Evolutionary conservation across 2,888 invertebrate genomes (phyloP), one percentile per base, ranked within the genome.

Genomic region (Actias luna): DNA sequence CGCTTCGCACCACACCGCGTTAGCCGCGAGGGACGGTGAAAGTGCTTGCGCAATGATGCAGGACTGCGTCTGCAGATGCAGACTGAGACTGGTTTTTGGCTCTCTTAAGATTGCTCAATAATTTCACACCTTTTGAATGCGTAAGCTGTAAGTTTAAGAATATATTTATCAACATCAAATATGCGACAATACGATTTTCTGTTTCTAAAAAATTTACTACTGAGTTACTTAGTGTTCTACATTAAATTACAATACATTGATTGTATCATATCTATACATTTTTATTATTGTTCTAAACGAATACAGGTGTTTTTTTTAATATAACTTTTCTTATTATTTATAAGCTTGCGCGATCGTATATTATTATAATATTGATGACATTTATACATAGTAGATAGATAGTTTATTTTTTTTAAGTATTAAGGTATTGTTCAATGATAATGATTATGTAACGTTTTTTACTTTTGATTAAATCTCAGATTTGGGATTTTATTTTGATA

Each of bases 41-140:
- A 92, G 92, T 89, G 75, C 77, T 91, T 91, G 82, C 86, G 85
- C 84, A 91, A 92, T 83, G 76, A 77, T 86, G 88, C 86, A 83
- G 80, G 77, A 71, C 67, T 62, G 69, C 68, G 72, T 65, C 70
- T 77, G 78, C 80, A 82, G 78, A 80, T 82, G 82, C 76, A 75
- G 72, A 75, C 64, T 63, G 59, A 70, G 66, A 67, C 71, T 63
- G 67, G 69, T 73, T 74, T 66, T 67, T 68, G 65, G 72, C n/a
- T 27, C 59, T 29, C 55, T 63, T 62, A 58, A 39, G 33, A 22
- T 42, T 58, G 42, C 10, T 57, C 61, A 29, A 61, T 29, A 58
- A 31, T 39, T 25, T 27, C 25, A 52, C n/a, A 52, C 25, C 35
- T 52, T 31, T 27, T 35, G 52, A 16, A 35, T 60, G 7, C 46